phyloP scores from a whole-genome alignment of 37 sponge, comb jelly and placozoan genomes.

The Ianthella basta region DNA sequence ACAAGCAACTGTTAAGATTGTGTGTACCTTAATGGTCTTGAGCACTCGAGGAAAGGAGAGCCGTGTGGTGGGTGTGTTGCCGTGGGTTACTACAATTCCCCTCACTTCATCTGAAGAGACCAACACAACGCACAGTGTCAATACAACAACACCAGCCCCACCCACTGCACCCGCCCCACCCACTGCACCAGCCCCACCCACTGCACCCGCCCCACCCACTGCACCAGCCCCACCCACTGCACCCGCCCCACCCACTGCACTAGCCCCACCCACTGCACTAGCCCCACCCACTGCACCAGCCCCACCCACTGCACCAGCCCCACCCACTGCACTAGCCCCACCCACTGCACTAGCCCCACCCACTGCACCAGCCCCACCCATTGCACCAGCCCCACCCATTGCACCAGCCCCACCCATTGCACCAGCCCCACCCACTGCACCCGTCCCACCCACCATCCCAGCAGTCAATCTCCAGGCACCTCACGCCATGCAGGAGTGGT shows the following conservation, averaged over 20 bases:
- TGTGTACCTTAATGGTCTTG: constrained; percentile 5
- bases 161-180: too few species aligned
- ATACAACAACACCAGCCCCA: too few species aligned
- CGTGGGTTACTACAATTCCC: constrained; percentile 10
- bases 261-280: constrained; percentile 30
- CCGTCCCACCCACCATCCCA: constrained; percentile 45
- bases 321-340: too few species aligned
- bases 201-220: background rate
- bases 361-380: too few species aligned
- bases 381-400: too few species aligned
- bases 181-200: too few species aligned
- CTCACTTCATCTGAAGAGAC: background rate
- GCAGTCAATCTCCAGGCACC: constrained; percentile 90
- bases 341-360: too few species aligned
- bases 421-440: too few species aligned
- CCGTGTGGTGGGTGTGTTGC: background rate
- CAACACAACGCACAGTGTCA: too few species aligned
- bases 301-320: too few species aligned
- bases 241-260: constrained; percentile 27
- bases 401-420: too few species aligned
- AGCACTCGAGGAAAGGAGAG: constrained; percentile 5
- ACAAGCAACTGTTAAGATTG: too few species aligned
- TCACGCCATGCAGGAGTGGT: constrained; percentile 77
- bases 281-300: background rate
- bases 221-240: constrained; percentile 55